phyloP scores from a whole-genome alignment of 2,113 vertebrate species.

The Chauna torquata region DNA sequence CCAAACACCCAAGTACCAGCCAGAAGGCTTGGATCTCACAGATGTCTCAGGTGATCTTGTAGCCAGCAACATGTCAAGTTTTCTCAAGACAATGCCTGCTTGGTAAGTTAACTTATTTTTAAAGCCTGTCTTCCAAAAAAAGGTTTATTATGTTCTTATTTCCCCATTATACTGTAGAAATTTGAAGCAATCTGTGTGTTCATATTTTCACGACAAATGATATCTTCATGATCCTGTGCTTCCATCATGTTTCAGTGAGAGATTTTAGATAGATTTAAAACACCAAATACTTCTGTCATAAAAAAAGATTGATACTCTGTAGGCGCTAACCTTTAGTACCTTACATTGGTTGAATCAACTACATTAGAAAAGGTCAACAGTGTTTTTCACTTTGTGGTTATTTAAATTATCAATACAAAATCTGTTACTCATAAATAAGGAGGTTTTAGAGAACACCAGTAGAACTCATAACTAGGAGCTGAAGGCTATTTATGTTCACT shows the following conservation, averaged over 20 bases:
- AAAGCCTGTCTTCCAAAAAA: neutral
- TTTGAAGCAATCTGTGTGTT: neutral
- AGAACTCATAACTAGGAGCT: neutral
- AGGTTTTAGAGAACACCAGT: neutral
- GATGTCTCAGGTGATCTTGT: neutral
- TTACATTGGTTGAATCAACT: neutral
- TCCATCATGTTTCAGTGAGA: neutral
- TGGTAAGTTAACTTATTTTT: constrained; percentile 52
- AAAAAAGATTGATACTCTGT: neutral
- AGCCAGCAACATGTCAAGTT: neutral
- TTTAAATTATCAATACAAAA: neutral
- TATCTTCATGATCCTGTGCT: neutral
- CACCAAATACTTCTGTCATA: neutral
- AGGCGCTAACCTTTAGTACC: neutral
- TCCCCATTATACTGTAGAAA: neutral
- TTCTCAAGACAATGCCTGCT: neutral
- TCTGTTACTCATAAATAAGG: neutral
- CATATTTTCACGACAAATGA: neutral
- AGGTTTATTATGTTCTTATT: neutral
- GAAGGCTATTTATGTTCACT: neutral
- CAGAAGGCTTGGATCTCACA: constrained; percentile 1
- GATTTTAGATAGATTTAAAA: neutral
- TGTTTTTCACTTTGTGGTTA: neutral
- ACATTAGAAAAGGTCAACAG: neutral
- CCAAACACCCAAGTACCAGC: neutral